Evolutionary conservation across 2,797 vertebrate genomes (phyloP).

Genomic region (Cottoperca gobio): DNA sequence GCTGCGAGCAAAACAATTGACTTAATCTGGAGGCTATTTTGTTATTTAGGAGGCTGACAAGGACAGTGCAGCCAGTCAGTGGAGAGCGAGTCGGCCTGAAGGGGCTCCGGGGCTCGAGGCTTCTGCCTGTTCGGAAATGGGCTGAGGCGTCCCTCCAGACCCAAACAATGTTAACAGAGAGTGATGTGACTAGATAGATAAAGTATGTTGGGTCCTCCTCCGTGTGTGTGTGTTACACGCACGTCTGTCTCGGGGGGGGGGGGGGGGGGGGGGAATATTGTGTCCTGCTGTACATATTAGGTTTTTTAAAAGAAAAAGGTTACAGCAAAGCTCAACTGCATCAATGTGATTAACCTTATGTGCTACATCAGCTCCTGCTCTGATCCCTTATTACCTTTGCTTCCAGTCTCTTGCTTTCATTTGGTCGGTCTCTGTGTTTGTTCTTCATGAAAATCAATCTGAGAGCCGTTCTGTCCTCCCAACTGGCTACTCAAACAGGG

Average conservation of each 20-base stretch:
- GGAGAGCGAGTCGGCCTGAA: constrained; percentile 67
- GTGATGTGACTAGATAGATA: constrained; percentile 54
- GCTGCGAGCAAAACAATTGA: constrained; percentile 70
- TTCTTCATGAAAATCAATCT: constrained; percentile 74
- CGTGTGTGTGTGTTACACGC: constrained; percentile 7
- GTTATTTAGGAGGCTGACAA: constrained; percentile 74
- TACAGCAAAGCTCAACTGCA: constrained; percentile 38
- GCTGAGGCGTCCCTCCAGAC: constrained; percentile 56
- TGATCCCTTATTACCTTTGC: constrained; percentile 52
- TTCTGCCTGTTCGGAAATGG: constrained; percentile 68
- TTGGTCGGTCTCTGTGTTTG: constrained; percentile 55
- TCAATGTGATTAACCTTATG: constrained; percentile 52
- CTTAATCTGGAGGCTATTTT: constrained; percentile 80
- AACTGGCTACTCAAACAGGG: constrained; percentile 59
- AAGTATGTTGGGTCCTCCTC: constrained; percentile 22
- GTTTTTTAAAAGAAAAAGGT: constrained; percentile 32
- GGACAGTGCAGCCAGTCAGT: constrained; percentile 67
- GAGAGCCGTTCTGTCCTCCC: constrained; percentile 58
- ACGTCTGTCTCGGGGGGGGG: background rate
- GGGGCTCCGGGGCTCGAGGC: constrained; percentile 63
- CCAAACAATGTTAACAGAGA: constrained; percentile 54
- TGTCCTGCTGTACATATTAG: constrained; percentile 27
- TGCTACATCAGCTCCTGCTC: constrained; percentile 47
- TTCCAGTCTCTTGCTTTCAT: constrained; percentile 38
- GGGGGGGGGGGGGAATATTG: background rate